phyloP scores from a whole-genome alignment of 2,888 invertebrate species.

The Tetragonisca angustula region DNA sequence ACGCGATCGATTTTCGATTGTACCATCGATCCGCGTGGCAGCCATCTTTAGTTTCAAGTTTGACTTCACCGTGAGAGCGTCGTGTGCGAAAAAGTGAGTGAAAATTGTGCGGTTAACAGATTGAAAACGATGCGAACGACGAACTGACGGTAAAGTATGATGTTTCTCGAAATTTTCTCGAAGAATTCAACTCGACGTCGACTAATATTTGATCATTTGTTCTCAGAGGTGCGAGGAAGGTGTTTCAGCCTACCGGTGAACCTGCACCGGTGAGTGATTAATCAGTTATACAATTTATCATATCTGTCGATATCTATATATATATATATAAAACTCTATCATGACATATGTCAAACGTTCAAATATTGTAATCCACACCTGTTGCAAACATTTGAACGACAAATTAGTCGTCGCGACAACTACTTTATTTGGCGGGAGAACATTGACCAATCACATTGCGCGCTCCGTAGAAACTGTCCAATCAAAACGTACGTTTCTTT shows the following conservation, averaged over 20 bases:
- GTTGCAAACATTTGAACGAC: background rate
- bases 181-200: slow-evolving; percentile 9
- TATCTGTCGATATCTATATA: background rate
- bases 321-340: background rate
- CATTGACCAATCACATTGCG: background rate
- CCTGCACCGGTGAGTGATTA: slow-evolving; percentile 17
- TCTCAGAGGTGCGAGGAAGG: background rate
- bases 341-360: no score
- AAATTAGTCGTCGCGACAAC: background rate
- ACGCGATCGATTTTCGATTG: background rate
- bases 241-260: background rate
- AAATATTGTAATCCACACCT: background rate
- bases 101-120: background rate
- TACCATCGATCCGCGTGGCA: slow-evolving; percentile 1
- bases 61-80: background rate
- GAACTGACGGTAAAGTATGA: background rate
- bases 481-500: background rate
- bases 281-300: background rate
- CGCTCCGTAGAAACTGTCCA: background rate
- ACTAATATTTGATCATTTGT: slow-evolving; percentile 8
- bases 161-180: background rate
- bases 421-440: background rate
- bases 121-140: background rate
- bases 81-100: background rate
- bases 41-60: slow-evolving; percentile 29